phyloP scores from a whole-genome alignment of 2,113 vertebrate species.

The Caloenas nicobarica region DNA sequence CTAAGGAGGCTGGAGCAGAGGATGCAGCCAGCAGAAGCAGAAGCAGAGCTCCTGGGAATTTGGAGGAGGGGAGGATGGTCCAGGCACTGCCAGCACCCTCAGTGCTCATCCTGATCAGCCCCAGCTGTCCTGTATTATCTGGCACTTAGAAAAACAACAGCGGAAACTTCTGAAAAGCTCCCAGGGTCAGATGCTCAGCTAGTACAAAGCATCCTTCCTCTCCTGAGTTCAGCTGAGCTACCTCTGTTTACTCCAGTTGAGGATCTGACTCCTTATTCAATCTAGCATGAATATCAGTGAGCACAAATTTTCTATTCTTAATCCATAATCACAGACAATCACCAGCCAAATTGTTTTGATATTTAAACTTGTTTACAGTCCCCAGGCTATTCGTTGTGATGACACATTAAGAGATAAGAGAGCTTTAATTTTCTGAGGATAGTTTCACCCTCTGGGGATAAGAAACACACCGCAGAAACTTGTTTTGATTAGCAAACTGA shows the following conservation, averaged over 20 bases:
- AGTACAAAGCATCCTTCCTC: neutral
- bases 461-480: constrained; percentile 3
- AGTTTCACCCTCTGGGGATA: constrained; percentile 47
- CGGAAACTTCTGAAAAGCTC: neutral
- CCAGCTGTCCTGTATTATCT: neutral
- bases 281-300: neutral
- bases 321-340: constrained; percentile 60
- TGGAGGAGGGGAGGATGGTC: neutral
- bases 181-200: neutral
- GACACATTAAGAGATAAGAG: constrained; percentile 70
- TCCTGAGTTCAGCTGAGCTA: neutral
- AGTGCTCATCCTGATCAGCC: neutral
- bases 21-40: neutral
- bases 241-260: neutral
- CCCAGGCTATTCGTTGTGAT: constrained; percentile 64
- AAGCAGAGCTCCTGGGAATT: neutral
- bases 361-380: constrained; percentile 70
- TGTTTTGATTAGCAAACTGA: constrained; percentile 58
- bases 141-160: neutral
- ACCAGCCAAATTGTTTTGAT: constrained; percentile 61
- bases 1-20: neutral
- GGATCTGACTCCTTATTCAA: neutral
- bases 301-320: constrained; percentile 51
- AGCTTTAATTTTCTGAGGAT: constrained; percentile 67
- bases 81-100: fast-evolving